Base-by-base conservation (phyloP, 2,113 vertebrate species). In the Numida meleagris region DNA sequence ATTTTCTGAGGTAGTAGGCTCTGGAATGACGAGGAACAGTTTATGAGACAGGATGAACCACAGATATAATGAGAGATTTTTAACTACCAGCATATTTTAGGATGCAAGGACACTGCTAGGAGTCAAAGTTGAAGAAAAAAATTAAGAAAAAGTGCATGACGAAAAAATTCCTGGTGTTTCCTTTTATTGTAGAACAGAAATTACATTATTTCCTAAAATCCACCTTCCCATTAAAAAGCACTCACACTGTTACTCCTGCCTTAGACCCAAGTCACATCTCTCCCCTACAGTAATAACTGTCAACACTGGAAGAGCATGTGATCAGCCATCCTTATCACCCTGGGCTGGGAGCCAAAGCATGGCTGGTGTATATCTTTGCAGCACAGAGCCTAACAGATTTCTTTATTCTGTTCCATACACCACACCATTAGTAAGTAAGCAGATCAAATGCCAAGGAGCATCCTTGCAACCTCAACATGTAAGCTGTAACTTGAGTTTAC, bases 241-340 rank as follows among this genome's bases (percentile, higher is more conserved):
- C 50, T 93, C 36, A 21, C 23, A 40, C 51, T 55, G 63, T 65
- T 65, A 79, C 46, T 40, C 63, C 42, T n/a, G 1, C 58, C 84
- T 79, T 14, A 82, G 71, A 82, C 31, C 8, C 83, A 82, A 83
- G 86, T 82, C 95, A 94, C 71, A 89, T 90, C 84, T 92, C 80
- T 72, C 84, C 75, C 84, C 85, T 75, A 62, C 75, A 94, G 57
- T 71, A 85, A 57, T 72, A 90, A 81, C 83, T 93, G 94, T 78
- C 86, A 90, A 13, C 81, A 72, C n/a, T 31, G 53, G 61, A 72
- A 66, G 78, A 85, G 74, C 75, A 73, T 33, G 59, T 82, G 78
- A 87, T 62, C 84, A 85, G 89, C 87, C 84, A 91, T 75, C 87
- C 84, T 85, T 46, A 81, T 66, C 84, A 82, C 89, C 84, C 91